Percentiles rank a stretch among this genome's conserved stretches.
These are phyloP conservation scores for Gracilinanus agilis DNA, from an alignment of 2,113 vertebrate genomes.

Conservation along the genomic window DNA sequence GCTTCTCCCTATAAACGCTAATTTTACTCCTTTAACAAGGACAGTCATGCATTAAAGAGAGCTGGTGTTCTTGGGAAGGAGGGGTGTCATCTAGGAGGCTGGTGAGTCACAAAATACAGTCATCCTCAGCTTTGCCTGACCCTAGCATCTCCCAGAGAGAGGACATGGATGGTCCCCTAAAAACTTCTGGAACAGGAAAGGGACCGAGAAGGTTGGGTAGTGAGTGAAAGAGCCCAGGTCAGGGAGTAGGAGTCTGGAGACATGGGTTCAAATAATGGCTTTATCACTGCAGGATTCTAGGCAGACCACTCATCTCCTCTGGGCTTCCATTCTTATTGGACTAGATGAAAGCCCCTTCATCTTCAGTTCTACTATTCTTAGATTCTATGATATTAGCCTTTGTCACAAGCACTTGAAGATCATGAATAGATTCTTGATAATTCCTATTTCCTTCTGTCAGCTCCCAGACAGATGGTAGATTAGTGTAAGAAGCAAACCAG, in stretches of 20 bases:
- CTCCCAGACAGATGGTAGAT: background rate
- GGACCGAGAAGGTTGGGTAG: background rate
- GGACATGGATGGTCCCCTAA: background rate
- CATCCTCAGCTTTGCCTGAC: no score
- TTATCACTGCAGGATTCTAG: background rate
- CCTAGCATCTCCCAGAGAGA: background rate
- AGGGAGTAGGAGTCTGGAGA: background rate
- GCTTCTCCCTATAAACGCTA: constrained; percentile 70
- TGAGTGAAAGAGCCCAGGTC: background rate
- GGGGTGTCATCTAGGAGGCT: background rate
- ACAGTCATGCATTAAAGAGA: constrained; percentile 50
- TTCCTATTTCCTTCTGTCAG: background rate
- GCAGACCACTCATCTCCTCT: fast-evolving
- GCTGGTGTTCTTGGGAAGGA: constrained; percentile 58
- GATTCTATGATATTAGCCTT: background rate
- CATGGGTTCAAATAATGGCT: background rate
- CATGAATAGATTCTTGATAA: background rate
- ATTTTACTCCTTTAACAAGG: constrained; percentile 76
- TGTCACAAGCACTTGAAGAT: background rate
- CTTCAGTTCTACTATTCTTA: background rate
- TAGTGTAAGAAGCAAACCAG: background rate
- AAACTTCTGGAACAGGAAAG: background rate
- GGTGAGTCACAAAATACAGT: background rate
- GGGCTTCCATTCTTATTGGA: background rate
- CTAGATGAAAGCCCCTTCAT: background rate